Evolutionary conservation across 2,797 vertebrate species (phyloP).

Genomic region (Cetoscarus ocellatus): DNA sequence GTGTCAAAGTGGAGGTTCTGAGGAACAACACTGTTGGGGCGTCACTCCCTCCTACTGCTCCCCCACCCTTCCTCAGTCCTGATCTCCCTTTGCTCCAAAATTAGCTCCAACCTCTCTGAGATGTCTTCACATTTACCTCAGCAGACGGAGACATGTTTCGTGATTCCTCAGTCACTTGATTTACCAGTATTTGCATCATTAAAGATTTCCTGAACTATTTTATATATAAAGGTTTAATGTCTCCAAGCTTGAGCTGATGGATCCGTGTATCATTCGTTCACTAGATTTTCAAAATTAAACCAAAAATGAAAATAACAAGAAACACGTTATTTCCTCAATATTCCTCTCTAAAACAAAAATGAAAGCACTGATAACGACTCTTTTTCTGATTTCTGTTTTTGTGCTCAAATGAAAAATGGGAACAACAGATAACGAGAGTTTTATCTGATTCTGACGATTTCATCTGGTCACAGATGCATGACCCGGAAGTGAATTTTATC

Average conservation of each 20-base stretch:
- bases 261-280: no score
- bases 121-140: slow-evolving; percentile 16
- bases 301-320: no score
- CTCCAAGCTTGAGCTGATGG: slow-evolving; percentile 33
- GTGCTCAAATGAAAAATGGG: no score
- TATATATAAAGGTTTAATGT: slow-evolving; percentile 38
- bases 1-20: slow-evolving; percentile 60
- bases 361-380: no score
- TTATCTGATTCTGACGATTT: no score
- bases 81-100: not conserved
- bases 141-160: slow-evolving; percentile 7
- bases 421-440: no score
- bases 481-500: no score
- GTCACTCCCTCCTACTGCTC: slow-evolving; percentile 16
- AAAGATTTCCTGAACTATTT: slow-evolving; percentile 43
- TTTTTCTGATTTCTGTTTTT: no score
- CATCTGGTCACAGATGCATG: no score
- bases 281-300: no score
- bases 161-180: slow-evolving; percentile 1
- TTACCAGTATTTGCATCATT: slow-evolving; percentile 45
- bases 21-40: slow-evolving; percentile 37
- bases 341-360: no score
- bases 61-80: slow-evolving; percentile 12
- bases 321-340: no score
- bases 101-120: slow-evolving; percentile 16